Evolutionary conservation across 2,888 invertebrate species (phyloP), one percentile per base, ranked within the genome.

Genomic region (Pherbina coryleti): DNA sequence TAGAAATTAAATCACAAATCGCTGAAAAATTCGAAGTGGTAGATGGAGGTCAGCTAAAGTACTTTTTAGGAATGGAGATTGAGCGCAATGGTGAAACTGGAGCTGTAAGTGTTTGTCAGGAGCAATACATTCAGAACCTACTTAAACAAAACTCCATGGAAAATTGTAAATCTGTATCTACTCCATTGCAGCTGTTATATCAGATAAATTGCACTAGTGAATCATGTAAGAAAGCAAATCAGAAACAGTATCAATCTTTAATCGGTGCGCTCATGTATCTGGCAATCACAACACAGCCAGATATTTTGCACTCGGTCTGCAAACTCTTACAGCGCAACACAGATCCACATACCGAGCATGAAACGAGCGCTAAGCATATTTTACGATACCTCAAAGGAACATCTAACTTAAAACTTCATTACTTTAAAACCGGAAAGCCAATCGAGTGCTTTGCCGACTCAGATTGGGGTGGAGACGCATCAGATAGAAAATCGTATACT

Each of bases 341-440:
- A 5, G 57, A 82, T 64, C 80, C 82, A 4, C 80, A 82, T 71
- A 9, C 34, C 7, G 83, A 82, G 49, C 81, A 82, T 51, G 44
- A 80, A 62, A 72, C 49, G 0, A 81, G 62, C 2, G 79, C 77
- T 11, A 81, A 79, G 34, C 81, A 79, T 55, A 53, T 82, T 28
- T 55, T 82, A 31, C 76, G 81, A 9, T 81, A 82, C 53, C 57
- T 82, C 28, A 57, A 75, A n/a, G 67, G 64, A 25, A 79, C 81
- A 4, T 66, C 74, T 0, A 64, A 82, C 69, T 44, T 75, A 1
- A 82, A 82, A 31, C 44, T 82, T 0, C 76, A 76, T 19, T 82
- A 71, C 70, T 44, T 31, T 11, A 78, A 79, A 49, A 77, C 77
- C 3, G 73, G 76, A 5, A 25, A 79, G 9, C 64, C 44, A 3